Conservation (phyloP, 2,797 vertebrate species). For the Esox masquinongy region DNA sequence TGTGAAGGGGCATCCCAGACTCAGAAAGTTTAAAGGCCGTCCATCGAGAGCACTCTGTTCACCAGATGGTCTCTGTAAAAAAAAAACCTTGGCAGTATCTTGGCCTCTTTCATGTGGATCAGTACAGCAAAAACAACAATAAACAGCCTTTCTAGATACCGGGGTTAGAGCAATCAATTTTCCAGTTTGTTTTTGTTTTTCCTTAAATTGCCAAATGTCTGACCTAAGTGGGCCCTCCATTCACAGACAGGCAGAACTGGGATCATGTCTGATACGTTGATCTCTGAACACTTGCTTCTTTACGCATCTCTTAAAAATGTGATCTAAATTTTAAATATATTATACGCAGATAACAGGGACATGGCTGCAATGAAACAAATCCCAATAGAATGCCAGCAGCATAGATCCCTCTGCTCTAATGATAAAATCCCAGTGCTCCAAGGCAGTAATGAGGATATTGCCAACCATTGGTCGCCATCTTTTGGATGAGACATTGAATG, state of each 20-base stretch:
- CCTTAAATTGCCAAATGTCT: slow-evolving; percentile 4
- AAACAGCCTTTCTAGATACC: not conserved
- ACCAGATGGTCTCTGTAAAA: not conserved
- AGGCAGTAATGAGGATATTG: no score
- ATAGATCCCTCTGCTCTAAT: no score
- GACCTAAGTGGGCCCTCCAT: not conserved
- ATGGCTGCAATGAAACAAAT: not conserved
- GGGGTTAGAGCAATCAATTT: slow-evolving; percentile 4
- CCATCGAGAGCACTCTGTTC: not conserved
- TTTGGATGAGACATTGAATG: no score
- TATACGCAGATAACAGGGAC: not conserved
- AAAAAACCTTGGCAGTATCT: not conserved
- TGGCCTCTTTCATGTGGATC: not conserved
- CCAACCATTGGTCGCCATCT: no score
- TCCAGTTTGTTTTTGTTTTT: slow-evolving; percentile 7
- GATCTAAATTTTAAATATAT: not conserved
- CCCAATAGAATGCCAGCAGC: not conserved
- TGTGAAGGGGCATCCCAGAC: not conserved
- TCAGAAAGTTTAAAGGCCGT: not conserved
- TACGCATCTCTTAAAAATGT: not conserved
- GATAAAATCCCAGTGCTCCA: no score
- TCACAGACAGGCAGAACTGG: not conserved
- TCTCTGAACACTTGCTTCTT: not conserved
- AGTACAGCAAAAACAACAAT: not conserved
- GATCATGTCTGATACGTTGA: not conserved